Evolutionary conservation across 1,140 invertebrate species (phyloP).

Genomic region (Eupristina koningsbergeri): DNA sequence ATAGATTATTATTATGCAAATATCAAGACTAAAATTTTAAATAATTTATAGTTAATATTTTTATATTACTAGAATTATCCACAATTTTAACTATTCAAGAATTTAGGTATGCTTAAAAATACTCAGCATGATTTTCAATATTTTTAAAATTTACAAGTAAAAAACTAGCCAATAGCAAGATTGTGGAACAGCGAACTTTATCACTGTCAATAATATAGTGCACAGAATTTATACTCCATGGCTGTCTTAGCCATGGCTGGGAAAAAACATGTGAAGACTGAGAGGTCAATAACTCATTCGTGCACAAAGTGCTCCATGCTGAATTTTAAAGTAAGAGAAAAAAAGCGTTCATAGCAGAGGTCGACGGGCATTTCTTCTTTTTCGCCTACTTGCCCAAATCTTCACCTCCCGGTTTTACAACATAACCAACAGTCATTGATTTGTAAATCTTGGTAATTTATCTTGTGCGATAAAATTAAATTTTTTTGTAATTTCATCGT

Average conservation of each 20-base stretch:
- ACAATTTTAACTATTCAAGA: no score
- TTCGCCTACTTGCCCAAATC: slow-evolving; percentile 9
- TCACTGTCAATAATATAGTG: slow-evolving; percentile 23
- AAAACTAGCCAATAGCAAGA: no score
- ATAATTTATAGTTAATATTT: no score
- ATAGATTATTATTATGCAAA: no score
- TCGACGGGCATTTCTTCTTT: slow-evolving; percentile 6
- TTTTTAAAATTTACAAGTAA: no score
- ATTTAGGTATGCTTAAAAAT: no score
- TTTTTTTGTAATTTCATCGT: background rate
- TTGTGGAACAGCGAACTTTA: background rate
- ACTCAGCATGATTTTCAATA: no score
- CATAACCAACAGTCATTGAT: background rate
- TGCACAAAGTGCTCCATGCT: slow-evolving; percentile 13
- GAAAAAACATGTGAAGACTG: slow-evolving; percentile 18
- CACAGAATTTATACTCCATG: slow-evolving; percentile 8
- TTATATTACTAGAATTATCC: no score
- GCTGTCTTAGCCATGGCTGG: slow-evolving; percentile 2
- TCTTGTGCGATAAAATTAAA: background rate
- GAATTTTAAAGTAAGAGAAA: slow-evolving; percentile 11
- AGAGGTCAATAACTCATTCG: slow-evolving; percentile 20
- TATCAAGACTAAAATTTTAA: no score
- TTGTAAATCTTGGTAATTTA: slow-evolving; percentile 16
- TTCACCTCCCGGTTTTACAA: background rate
- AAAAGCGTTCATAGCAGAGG: slow-evolving; percentile 6